Evolutionary conservation across 1,140 invertebrate species (phyloP).

Genomic region (Lepidurus arcticus): DNA sequence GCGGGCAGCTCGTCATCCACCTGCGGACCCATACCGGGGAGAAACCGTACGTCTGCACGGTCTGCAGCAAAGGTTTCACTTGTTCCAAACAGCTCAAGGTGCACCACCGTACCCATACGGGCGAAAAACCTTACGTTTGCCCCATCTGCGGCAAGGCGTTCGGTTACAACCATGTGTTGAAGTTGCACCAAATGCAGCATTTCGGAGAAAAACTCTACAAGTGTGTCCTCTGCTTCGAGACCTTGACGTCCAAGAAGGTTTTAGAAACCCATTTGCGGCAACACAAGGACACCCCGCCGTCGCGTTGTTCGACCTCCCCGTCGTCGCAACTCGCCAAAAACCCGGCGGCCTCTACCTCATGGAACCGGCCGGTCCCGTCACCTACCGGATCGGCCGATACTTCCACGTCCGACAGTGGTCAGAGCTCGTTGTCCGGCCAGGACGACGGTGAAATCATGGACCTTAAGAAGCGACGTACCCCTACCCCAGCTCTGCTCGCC

Average conservation of each 20-base stretch:
- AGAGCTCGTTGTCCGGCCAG: conserved; percentile 5
- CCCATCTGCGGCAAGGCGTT: conserved; percentile 75
- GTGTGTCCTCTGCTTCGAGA: conserved; percentile 81
- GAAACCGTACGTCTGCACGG: conserved; percentile 83
- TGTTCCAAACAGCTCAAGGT: conserved; percentile 87
- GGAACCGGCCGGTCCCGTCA: not conserved
- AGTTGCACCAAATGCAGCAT: conserved; percentile 82
- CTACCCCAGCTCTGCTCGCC: not conserved
- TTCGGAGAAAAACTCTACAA: conserved; percentile 87
- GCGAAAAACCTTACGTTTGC: conserved; percentile 67
- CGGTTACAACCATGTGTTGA: conserved; percentile 81
- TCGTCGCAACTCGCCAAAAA: conserved; percentile 14
- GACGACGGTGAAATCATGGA: not conserved
- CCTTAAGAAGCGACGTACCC: not conserved
- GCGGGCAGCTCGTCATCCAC: conserved; percentile 65
- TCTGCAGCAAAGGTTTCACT: conserved; percentile 61
- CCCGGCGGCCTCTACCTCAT: conserved; percentile 5
- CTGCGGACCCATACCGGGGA: conserved; percentile 77
- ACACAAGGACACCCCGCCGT: conserved; percentile 56
- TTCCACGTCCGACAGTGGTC: not conserved
- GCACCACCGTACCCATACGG: conserved; percentile 73
- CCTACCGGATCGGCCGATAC: not conserved
- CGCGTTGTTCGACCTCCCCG: conserved; percentile 36
- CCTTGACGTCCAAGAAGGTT: conserved; percentile 79
- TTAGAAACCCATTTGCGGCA: conserved; percentile 85